phyloP scores from a whole-genome alignment of 1,140 invertebrate genomes.

The Drosophila carrolli region DNA sequence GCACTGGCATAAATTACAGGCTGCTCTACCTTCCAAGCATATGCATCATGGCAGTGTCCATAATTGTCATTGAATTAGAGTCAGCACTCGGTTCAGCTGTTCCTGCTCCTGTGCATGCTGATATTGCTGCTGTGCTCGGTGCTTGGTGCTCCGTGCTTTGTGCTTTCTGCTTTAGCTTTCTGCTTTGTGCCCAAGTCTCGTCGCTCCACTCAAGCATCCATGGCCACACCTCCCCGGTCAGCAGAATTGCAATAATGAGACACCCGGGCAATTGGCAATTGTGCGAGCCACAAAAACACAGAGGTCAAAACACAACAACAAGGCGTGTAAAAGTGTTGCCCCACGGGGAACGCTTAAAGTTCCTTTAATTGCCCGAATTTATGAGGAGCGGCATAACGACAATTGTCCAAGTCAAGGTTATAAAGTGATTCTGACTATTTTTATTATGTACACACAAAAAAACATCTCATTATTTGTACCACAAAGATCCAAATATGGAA shows the following conservation, averaged over 20 bases:
- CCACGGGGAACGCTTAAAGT: conserved; percentile 43
- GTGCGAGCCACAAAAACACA: conserved; percentile 21
- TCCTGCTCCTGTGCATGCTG: conserved; percentile 13
- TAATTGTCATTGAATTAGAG: conserved; percentile 38
- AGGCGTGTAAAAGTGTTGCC: conserved; percentile 4
- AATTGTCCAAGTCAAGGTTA: conserved; percentile 28
- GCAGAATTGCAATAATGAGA: conserved; percentile 64
- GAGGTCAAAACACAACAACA: conserved; percentile 2
- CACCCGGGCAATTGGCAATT: conserved; percentile 46
- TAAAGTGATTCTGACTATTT: conserved; percentile 1
- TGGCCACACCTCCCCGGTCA: conserved; percentile 11
- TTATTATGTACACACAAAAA: neutral
- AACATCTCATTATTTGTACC: too few species aligned
- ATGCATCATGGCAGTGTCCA: conserved; percentile 14
- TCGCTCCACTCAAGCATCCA: conserved; percentile 6
- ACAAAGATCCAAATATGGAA: too few species aligned
- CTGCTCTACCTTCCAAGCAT: neutral
- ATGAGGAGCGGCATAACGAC: conserved; percentile 58
- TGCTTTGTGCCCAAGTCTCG: conserved; percentile 27
- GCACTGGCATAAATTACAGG: conserved; percentile 45
- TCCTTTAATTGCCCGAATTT: conserved; percentile 75
- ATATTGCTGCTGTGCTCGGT: conserved; percentile 1
- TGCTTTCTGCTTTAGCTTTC: neutral
- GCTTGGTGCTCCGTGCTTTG: neutral
- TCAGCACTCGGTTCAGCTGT: conserved; percentile 4